Percentiles rank a stretch among this genome's conserved stretches.
Conservation (phyloP, 2,888 invertebrate species). For the Ctenicera cuprea region DNA sequence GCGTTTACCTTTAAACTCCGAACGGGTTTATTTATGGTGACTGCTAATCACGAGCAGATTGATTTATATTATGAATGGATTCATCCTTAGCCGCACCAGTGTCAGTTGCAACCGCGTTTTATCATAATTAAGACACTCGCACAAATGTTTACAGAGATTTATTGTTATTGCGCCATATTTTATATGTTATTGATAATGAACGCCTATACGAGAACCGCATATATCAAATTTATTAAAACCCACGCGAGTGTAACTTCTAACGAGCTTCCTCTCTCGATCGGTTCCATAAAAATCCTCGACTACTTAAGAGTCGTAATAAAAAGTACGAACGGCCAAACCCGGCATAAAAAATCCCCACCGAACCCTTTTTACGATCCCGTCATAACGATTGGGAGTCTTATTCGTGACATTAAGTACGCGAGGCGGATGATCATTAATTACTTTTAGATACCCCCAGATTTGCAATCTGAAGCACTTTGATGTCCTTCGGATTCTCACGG, state of each 20-base stretch:
- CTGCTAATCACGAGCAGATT: slow-evolving; percentile 50
- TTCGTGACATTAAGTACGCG: slow-evolving; percentile 46
- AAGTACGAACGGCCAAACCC: slow-evolving; percentile 3
- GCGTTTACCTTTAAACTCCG: slow-evolving; percentile 50
- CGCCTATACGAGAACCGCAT: slow-evolving; percentile 44
- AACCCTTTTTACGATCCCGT: slow-evolving; percentile 36
- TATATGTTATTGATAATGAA: slow-evolving; percentile 58
- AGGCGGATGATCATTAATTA: slow-evolving; percentile 52
- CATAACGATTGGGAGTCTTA: slow-evolving; percentile 33
- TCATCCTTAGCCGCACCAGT: slow-evolving; percentile 39
- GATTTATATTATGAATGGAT: slow-evolving; percentile 53
- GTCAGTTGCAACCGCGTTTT: slow-evolving; percentile 50
- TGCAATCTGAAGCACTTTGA: slow-evolving; percentile 42
- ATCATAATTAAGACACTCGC: slow-evolving; percentile 52
- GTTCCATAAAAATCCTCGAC: slow-evolving; percentile 30
- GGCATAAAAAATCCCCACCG: slow-evolving; percentile 19
- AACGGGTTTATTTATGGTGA: slow-evolving; percentile 50
- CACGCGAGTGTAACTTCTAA: slow-evolving; percentile 43
- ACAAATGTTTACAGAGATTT: slow-evolving; percentile 56
- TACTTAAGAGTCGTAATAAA: slow-evolving; percentile 14
- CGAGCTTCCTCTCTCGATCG: slow-evolving; percentile 38
- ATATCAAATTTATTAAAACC: slow-evolving; percentile 50
- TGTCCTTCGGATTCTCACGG: slow-evolving; percentile 49
- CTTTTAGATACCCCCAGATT: slow-evolving; percentile 49
- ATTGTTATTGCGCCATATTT: slow-evolving; percentile 57